Conservation (phyloP, 1,140 invertebrate species). For the Drosophila azteca region DNA sequence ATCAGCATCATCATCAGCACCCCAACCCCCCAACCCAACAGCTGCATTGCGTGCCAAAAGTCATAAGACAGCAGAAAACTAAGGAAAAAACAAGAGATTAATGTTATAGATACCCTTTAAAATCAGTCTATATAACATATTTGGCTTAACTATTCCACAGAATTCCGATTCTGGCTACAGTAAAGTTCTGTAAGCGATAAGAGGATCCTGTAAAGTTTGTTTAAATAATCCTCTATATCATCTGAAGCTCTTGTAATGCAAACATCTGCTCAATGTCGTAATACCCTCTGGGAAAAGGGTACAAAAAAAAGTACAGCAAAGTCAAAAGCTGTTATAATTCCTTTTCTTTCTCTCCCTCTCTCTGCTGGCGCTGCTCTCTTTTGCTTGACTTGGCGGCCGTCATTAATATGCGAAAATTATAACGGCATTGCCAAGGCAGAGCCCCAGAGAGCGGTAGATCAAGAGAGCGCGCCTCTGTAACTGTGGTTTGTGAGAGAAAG, state of each 20-base stretch:
- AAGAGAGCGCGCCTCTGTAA: slow-evolving; percentile 2
- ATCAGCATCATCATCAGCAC: slow-evolving; percentile 32
- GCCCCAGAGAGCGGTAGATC: too few relatives aligned
- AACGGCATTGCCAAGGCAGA: slow-evolving; percentile 11
- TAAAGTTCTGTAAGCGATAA: too few relatives aligned
- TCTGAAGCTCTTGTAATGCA: too few relatives aligned
- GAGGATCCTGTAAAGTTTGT: too few relatives aligned
- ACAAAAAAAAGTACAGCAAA: neutral
- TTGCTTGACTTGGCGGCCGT: slow-evolving; percentile 18
- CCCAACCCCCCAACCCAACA: too few relatives aligned
- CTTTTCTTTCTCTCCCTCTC: neutral
- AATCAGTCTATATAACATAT: too few relatives aligned
- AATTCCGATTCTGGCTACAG: too few relatives aligned
- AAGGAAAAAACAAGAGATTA: neutral
- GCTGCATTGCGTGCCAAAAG: slow-evolving; percentile 67
- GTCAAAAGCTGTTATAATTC: slow-evolving; percentile 27
- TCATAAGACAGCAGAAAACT: slow-evolving; percentile 37
- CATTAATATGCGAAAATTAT: slow-evolving; percentile 66
- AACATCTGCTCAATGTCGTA: too few relatives aligned
- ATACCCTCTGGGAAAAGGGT: too few relatives aligned
- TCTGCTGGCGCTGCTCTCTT: neutral
- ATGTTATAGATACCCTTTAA: too few relatives aligned
- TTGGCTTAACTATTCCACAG: too few relatives aligned
- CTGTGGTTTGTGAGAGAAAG: slow-evolving; percentile 19
- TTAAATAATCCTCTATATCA: neutral